Conservation (phyloP, 2,113 vertebrate genomes). For the Nettapus auritus region DNA sequence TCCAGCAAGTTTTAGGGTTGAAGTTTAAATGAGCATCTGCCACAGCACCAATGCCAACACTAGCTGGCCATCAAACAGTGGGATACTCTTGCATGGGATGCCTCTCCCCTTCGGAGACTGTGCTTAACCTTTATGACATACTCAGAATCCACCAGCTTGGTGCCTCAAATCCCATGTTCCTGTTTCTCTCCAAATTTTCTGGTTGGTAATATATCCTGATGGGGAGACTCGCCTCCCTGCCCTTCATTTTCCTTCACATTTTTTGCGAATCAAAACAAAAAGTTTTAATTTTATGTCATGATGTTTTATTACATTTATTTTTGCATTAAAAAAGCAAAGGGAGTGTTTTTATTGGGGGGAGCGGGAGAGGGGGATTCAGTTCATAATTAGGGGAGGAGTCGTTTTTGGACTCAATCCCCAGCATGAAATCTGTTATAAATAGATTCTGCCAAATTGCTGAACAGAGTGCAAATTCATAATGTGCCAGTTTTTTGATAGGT, state of each 20-base stretch:
- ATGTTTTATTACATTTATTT: not conserved
- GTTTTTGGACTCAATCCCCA: slow-evolving; percentile 71
- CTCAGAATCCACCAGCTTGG: slow-evolving; percentile 44
- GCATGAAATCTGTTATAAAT: slow-evolving; percentile 78
- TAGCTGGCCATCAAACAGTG: slow-evolving; percentile 51
- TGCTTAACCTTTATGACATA: slow-evolving; percentile 54
- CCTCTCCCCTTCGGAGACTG: slow-evolving; percentile 50
- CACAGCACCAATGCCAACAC: slow-evolving; percentile 61
- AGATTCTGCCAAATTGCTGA: slow-evolving; percentile 78
- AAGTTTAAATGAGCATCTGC: slow-evolving; percentile 87
- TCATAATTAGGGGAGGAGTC: slow-evolving; percentile 77
- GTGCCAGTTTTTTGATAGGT: slow-evolving; percentile 78
- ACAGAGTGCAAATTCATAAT: slow-evolving; percentile 60
- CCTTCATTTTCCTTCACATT: not conserved
- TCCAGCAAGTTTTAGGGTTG: slow-evolving; percentile 57
- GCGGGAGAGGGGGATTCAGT: slow-evolving; percentile 21
- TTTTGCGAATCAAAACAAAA: slow-evolving; percentile 43
- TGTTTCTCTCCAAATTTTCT: slow-evolving; percentile 68
- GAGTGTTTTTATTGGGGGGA: too few species aligned
- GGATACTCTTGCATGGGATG: slow-evolving; percentile 59
- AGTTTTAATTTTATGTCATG: not conserved
- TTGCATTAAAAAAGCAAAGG: not conserved
- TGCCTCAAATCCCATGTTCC: slow-evolving; percentile 39
- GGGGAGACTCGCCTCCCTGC: not conserved
- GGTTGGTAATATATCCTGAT: slow-evolving; percentile 27